phyloP scores from a whole-genome alignment of 2,113 vertebrate species.

The Coreoperca whiteheadi region DNA sequence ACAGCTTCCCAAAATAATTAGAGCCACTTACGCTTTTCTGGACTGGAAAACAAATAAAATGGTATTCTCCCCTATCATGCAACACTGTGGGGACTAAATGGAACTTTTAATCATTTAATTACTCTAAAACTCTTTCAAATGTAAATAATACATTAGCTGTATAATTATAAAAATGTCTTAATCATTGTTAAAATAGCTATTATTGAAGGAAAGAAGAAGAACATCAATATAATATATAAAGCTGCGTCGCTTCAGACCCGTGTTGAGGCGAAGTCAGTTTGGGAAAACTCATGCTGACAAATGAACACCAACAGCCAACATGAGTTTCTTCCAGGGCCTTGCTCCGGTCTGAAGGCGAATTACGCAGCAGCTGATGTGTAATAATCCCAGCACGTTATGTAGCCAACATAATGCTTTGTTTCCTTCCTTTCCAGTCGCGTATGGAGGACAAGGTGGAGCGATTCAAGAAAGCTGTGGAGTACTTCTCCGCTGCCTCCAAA shows the following conservation, averaged over 20 bases:
- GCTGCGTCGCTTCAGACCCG: background rate
- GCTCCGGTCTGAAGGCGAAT: background rate
- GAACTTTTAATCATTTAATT: too few species aligned
- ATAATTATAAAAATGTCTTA: too few species aligned
- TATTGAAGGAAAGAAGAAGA: too few species aligned
- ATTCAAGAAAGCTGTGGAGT: constrained; percentile 95
- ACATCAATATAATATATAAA: background rate
- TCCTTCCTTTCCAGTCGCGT: constrained; percentile 84
- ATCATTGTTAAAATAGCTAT: too few species aligned
- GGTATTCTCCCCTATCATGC: too few species aligned
- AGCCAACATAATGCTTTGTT: background rate
- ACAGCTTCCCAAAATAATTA: too few species aligned
- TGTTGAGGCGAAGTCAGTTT: background rate
- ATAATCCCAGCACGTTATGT: background rate
- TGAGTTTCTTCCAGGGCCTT: background rate
- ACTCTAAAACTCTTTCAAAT: too few species aligned
- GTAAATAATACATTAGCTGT: too few species aligned
- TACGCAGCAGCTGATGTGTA: background rate
- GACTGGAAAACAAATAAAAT: too few species aligned
- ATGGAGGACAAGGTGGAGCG: constrained; percentile 94
- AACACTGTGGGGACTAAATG: too few species aligned
- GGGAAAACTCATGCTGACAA: background rate
- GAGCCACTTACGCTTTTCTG: too few species aligned
- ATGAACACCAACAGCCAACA: background rate
- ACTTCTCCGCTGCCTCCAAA: constrained; percentile 92